Conservation (phyloP, 2,888 invertebrate genomes). For the Dryococelus australis region DNA sequence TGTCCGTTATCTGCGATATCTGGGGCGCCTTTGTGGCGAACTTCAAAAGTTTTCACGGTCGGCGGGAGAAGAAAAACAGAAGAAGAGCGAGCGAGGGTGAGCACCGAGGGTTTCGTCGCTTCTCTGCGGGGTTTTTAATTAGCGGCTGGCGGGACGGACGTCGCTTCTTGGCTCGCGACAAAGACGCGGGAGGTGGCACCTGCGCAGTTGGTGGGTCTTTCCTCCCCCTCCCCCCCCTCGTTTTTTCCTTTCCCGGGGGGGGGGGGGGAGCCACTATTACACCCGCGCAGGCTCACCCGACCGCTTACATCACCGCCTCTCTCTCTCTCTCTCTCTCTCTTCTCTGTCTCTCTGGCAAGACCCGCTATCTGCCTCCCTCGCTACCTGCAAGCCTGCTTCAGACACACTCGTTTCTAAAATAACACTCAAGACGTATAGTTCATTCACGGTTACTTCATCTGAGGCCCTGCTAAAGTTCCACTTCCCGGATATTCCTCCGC, state of each 20-base stretch:
- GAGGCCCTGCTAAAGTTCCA: no score
- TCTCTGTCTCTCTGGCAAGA: no score
- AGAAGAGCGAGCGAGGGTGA: no score
- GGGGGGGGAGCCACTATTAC: not conserved
- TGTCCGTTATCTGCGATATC: not conserved
- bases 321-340: no score
- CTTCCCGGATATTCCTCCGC: no score
- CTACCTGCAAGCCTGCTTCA: no score
- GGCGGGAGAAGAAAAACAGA: not conserved
- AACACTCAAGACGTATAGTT: no score
- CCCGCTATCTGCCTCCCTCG: no score
- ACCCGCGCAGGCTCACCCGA: not conserved
- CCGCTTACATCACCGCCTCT: no score
- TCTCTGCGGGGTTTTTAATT: not conserved
- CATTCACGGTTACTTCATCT: no score
- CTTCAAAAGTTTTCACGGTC: not conserved
- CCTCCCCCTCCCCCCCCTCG: not conserved
- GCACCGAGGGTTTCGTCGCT: not conserved
- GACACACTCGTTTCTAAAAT: no score
- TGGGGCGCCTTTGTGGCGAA: not conserved
- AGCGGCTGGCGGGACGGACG: not conserved
- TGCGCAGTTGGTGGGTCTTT: not conserved
- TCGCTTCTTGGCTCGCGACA: slow-evolving; percentile 3
- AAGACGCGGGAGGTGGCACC: not conserved
- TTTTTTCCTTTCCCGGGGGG: not conserved